Conservation (phyloP, 2,113 vertebrate species). For the Marmota flaviventris region DNA sequence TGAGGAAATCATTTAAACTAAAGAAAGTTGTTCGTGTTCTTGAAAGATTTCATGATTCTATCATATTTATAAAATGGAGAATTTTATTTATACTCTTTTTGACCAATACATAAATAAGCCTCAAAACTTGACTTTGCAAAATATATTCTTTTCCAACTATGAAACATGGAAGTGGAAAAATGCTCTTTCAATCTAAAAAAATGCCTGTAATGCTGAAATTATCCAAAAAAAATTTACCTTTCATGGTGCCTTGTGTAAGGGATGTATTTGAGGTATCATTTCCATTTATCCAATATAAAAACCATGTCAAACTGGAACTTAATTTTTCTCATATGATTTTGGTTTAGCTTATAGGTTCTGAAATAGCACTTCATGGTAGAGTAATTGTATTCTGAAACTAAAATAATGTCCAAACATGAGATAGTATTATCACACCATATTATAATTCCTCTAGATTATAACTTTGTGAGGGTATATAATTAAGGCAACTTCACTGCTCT, state of each 20-base stretch:
- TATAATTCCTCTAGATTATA: slow-evolving; percentile 7
- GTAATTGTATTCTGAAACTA: slow-evolving; percentile 21
- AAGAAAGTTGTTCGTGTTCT: not conserved
- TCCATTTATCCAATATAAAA: not conserved
- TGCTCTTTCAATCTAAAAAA: not conserved
- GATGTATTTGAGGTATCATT: not conserved
- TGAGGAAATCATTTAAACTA: not conserved
- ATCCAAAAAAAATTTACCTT: not conserved
- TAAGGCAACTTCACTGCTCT: not conserved
- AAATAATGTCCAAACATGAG: not conserved
- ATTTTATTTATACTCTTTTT: not conserved
- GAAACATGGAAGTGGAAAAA: not conserved
- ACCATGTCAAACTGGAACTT: not conserved
- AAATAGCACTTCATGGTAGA: not conserved
- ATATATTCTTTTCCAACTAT: not conserved
- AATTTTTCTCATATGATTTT: slow-evolving; percentile 58
- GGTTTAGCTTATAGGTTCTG: slow-evolving; percentile 33
- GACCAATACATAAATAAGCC: not conserved
- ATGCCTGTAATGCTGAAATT: not conserved
- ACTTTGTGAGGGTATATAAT: slow-evolving; percentile 2
- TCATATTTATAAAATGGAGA: not conserved
- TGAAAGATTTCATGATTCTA: not conserved
- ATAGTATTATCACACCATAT: not conserved
- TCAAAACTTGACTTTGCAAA: not conserved
- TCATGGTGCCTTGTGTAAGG: not conserved